phyloP scores from a whole-genome alignment of 2,113 vertebrate species.

The Hyla sarda region DNA sequence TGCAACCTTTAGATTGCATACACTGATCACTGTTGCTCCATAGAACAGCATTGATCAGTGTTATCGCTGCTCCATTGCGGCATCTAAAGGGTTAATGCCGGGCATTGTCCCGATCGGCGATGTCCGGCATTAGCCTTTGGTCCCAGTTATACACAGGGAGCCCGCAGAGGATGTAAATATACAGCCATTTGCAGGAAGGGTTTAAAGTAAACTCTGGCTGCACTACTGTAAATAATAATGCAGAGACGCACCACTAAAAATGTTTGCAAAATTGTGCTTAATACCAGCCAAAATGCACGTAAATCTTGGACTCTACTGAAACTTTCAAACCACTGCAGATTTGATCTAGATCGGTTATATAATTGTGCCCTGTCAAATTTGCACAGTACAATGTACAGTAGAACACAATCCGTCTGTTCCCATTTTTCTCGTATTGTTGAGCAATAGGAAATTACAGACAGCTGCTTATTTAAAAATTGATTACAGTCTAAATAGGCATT shows the following conservation, averaged over 20 bases:
- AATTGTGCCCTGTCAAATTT: neutral
- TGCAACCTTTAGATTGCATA: too few relatives aligned
- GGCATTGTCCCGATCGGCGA: too few relatives aligned
- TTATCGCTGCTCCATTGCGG: too few relatives aligned
- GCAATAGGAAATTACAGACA: conserved; percentile 32
- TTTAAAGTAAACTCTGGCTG: too few relatives aligned
- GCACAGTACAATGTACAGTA: neutral
- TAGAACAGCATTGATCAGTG: too few relatives aligned
- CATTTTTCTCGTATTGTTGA: conserved; percentile 21
- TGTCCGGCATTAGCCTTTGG: too few relatives aligned
- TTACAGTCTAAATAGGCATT: conserved; percentile 38
- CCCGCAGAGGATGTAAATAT: too few relatives aligned
- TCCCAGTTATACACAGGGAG: too few relatives aligned
- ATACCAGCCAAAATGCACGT: neutral
- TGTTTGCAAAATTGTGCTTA: neutral
- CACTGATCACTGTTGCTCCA: too few relatives aligned
- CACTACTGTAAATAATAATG: neutral
- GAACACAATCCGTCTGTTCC: neutral
- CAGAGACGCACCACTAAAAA: neutral
- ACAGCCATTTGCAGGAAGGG: too few relatives aligned
- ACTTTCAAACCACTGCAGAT: neutral
- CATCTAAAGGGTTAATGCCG: too few relatives aligned
- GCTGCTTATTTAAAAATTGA: conserved; percentile 3
- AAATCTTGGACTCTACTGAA: neutral
- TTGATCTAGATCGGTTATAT: neutral